These are phyloP conservation scores for Microplitis demolitor DNA, from an alignment of 1,140 invertebrate species.

Conservation along the genomic window DNA sequence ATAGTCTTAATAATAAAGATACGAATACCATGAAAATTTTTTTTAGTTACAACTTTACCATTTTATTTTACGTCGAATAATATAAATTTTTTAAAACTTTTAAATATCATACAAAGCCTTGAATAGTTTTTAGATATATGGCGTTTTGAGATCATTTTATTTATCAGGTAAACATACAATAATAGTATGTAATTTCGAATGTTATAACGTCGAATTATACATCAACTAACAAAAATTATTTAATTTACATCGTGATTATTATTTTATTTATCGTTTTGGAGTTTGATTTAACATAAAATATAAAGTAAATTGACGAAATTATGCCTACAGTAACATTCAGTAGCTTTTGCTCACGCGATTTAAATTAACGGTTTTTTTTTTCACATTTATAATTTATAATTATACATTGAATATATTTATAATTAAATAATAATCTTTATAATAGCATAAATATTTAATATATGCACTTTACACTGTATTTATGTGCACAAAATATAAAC, in stretches of 20 bases:
- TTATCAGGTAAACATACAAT: conserved; percentile 54
- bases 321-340: neutral
- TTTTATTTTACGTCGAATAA: no score
- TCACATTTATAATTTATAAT: neutral
- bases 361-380: neutral
- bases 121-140: conserved; percentile 20
- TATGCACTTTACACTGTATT: no score
- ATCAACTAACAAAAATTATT: conserved; percentile 43
- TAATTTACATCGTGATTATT: conserved; percentile 14
- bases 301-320: neutral
- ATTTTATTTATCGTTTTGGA: neutral
- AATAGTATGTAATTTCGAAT: conserved; percentile 48
- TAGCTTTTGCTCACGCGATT: neutral
- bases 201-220: conserved; percentile 43
- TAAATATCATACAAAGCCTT: neutral
- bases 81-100: no score
- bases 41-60: no score
- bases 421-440: neutral
- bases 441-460: neutral
- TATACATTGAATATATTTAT: no score
- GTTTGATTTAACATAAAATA: neutral
- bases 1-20: no score
- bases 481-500: neutral
- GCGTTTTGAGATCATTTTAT: conserved; percentile 53
- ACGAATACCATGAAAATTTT: no score